These are phyloP conservation scores for Diplazon laetatorius DNA, from an alignment of 2,888 invertebrate species.

Conservation along the genomic window DNA sequence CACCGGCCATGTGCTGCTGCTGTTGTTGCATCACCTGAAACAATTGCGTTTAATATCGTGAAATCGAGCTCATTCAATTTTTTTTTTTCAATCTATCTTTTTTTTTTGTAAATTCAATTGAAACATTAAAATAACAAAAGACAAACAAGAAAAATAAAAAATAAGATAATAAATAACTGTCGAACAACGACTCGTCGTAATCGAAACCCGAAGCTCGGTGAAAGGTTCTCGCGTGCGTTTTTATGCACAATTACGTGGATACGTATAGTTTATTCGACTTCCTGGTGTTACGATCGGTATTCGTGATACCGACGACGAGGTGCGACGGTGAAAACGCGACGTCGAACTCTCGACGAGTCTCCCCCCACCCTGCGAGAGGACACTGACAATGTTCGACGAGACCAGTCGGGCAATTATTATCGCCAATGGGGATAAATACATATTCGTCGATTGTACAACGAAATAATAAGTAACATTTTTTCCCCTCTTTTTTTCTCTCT, in stretches of 20 bases:
- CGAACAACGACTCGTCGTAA: too few relatives aligned
- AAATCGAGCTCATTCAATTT: too few relatives aligned
- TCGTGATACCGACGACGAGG: slow-evolving; percentile 64
- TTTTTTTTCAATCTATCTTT: too few relatives aligned
- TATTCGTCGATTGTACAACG: slow-evolving; percentile 25
- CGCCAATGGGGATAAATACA: slow-evolving; percentile 14
- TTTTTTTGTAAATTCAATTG: too few relatives aligned
- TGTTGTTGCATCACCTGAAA: slow-evolving; percentile 79
- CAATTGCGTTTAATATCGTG: too few relatives aligned
- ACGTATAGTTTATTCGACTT: slow-evolving; percentile 71
- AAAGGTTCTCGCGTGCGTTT: too few relatives aligned
- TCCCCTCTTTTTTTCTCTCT: slow-evolving; percentile 27
- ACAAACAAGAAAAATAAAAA: too few relatives aligned
- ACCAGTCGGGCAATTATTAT: slow-evolving; percentile 44
- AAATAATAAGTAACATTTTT: too few relatives aligned
- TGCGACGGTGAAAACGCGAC: slow-evolving; percentile 45
- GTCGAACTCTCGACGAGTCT: slow-evolving; percentile 48
- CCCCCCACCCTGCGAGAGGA: too few relatives aligned
- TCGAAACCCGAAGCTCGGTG: too few relatives aligned
- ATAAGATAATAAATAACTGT: too few relatives aligned
- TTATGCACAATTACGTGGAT: slow-evolving; percentile 68
- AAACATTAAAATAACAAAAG: too few relatives aligned
- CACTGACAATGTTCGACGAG: slow-evolving; percentile 49
- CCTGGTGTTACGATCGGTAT: slow-evolving; percentile 71
- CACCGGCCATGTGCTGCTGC: slow-evolving; percentile 80